Evolutionary conservation across 1,140 invertebrate species (phyloP).

Genomic region (Drosophila sturtevanti): DNA sequence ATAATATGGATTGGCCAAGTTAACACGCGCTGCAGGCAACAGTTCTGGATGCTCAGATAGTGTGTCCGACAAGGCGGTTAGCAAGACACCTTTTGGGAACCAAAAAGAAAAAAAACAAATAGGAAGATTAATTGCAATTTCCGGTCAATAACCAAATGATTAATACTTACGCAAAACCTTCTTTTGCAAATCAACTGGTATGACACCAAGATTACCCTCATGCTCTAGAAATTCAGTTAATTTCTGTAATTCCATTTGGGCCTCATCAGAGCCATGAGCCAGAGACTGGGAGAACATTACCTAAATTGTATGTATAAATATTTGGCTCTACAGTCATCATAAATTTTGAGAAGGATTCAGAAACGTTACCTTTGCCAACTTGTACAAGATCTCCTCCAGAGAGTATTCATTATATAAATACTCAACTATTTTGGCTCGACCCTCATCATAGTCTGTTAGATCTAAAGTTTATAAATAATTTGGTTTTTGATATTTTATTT

Average conservation of each 20-base stretch:
- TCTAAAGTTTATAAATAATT: constrained; percentile 35
- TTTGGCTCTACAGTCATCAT: background rate
- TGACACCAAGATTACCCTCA: constrained; percentile 87
- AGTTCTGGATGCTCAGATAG: constrained; percentile 87
- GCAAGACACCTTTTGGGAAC: constrained; percentile 88
- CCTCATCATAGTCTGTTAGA: constrained; percentile 83
- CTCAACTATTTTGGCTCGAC: constrained; percentile 85
- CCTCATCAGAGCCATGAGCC: constrained; percentile 86
- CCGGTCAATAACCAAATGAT: background rate
- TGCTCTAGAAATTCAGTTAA: constrained; percentile 88
- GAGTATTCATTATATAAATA: constrained; percentile 88
- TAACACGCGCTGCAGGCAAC: constrained; percentile 83
- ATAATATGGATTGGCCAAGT: constrained; percentile 70
- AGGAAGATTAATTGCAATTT: background rate
- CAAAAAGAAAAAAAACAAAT: background rate
- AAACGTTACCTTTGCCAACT: constrained; percentile 86
- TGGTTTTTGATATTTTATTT: background rate
- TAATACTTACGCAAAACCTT: constrained; percentile 87
- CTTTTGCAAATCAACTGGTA: constrained; percentile 88
- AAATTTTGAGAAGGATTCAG: background rate
- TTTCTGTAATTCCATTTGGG: constrained; percentile 87
- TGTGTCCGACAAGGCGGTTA: constrained; percentile 88
- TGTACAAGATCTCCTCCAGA: constrained; percentile 89
- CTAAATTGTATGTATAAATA: constrained; percentile 60
- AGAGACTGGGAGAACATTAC: constrained; percentile 89